Evolutionary conservation across 2,797 vertebrate genomes (phyloP).

Genomic region (Fundulus diaphanus): DNA sequence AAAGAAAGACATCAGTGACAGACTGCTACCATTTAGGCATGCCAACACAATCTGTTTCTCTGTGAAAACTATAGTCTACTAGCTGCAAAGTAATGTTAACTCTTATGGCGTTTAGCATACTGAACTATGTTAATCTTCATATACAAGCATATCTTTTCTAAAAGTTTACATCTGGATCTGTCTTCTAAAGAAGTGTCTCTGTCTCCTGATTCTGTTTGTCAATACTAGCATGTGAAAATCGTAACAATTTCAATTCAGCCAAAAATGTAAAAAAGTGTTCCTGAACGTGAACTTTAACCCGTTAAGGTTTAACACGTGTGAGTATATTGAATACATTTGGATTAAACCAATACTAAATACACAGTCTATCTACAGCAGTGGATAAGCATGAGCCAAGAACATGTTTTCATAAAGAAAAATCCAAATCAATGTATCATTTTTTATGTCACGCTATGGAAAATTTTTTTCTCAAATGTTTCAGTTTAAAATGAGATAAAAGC

Average conservation of each 20-base stretch:
- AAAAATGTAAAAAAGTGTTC: neutral
- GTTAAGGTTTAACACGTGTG: neutral
- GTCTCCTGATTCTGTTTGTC: neutral
- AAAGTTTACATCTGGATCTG: no score
- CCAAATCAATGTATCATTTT: slow-evolving; percentile 10
- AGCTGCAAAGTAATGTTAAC: no score
- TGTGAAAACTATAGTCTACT: neutral
- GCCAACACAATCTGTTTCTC: neutral
- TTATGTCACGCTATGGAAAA: slow-evolving; percentile 15
- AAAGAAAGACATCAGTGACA: neutral
- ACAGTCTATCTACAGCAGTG: neutral
- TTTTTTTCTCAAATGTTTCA: slow-evolving; percentile 17
- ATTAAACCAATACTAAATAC: neutral
- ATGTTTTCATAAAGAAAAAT: neutral
- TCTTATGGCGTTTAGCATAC: no score
- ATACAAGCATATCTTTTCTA: no score
- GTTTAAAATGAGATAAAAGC: slow-evolving; percentile 19
- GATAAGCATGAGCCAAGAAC: neutral
- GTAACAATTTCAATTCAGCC: neutral
- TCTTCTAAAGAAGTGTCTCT: no score
- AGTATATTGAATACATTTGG: neutral
- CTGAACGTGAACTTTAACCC: slow-evolving; percentile 3
- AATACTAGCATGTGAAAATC: neutral
- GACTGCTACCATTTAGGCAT: neutral
- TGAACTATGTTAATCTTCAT: no score